These are phyloP conservation scores for Tamias sibiricus DNA, from an alignment of 2,113 vertebrate species.

Conservation along the genomic window DNA sequence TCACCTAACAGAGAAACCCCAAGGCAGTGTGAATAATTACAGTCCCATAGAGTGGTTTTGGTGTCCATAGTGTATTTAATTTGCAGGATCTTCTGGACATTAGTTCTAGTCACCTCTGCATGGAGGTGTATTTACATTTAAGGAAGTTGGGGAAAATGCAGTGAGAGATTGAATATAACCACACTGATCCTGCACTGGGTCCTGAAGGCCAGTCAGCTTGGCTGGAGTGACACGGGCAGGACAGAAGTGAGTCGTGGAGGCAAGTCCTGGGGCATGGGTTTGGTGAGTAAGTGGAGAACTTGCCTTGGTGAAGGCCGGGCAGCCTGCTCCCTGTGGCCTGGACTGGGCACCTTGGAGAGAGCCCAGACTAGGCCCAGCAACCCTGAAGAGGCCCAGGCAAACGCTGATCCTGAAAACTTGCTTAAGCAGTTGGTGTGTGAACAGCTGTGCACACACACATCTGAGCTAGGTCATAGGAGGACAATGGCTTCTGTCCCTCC, in stretches of 20 bases:
- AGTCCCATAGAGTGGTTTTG: background rate
- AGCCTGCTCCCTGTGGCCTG: background rate
- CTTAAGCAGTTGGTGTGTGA: rapidly evolving
- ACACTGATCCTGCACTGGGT: background rate
- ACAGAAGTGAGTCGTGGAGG: background rate
- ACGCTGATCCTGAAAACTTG: background rate
- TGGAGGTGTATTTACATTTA: background rate
- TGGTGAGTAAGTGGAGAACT: background rate
- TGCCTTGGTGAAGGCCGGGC: background rate
- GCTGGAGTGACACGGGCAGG: background rate
- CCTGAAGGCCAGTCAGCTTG: background rate
- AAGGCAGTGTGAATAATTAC: rapidly evolving
- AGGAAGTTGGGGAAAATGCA: background rate
- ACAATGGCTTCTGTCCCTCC: background rate
- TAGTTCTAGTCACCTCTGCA: background rate
- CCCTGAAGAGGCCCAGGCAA: background rate
- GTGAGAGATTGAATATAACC: background rate
- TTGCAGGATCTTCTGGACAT: background rate
- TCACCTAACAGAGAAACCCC: rapidly evolving
- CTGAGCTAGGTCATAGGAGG: background rate
- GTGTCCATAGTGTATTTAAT: background rate
- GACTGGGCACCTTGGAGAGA: background rate
- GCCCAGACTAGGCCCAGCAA: rapidly evolving
- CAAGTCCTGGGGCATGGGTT: too few species aligned
- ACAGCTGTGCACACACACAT: background rate